Evolutionary conservation across 2,888 invertebrate genomes (phyloP).

Genomic region (Athalia circularis): DNA sequence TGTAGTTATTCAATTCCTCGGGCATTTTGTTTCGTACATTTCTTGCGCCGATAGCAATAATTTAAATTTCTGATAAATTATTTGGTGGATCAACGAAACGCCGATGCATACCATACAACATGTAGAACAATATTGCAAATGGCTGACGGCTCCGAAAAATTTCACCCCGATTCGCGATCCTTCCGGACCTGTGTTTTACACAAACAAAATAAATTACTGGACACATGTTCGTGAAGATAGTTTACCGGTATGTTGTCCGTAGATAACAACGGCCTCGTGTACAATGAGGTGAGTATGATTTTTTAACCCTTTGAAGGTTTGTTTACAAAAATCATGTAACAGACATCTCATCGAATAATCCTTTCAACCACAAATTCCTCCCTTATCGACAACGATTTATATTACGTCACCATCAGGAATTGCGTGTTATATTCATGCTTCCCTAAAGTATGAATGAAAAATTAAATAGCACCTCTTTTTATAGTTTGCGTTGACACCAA

Average conservation of each 20-base stretch:
- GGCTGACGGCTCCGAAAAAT: conserved; percentile 52
- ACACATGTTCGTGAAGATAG: conserved; percentile 42
- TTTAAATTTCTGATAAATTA: no score
- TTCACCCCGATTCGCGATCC: conserved; percentile 48
- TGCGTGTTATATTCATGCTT: neutral
- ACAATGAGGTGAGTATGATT: conserved; percentile 57
- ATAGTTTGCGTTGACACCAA: neutral
- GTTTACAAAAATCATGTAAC: conserved; percentile 21
- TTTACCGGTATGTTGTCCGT: conserved; percentile 59
- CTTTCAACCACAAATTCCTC: conserved; percentile 20
- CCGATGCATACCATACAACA: no score
- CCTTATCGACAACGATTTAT: conserved; percentile 21
- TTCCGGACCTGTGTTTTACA: conserved; percentile 30
- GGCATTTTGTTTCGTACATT: no score
- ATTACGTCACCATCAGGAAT: neutral
- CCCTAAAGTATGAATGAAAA: neutral
- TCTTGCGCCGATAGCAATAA: no score
- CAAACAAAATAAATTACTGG: conserved; percentile 36
- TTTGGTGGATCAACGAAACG: no score
- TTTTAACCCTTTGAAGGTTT: neutral
- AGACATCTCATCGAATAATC: neutral
- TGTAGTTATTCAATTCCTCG: no score
- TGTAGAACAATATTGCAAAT: conserved; percentile 48
- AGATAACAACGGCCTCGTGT: conserved; percentile 56
- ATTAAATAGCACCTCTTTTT: no score